Evolutionary conservation across 2,113 vertebrate genomes (phyloP).

Genomic region (Vidua chalybeata): DNA sequence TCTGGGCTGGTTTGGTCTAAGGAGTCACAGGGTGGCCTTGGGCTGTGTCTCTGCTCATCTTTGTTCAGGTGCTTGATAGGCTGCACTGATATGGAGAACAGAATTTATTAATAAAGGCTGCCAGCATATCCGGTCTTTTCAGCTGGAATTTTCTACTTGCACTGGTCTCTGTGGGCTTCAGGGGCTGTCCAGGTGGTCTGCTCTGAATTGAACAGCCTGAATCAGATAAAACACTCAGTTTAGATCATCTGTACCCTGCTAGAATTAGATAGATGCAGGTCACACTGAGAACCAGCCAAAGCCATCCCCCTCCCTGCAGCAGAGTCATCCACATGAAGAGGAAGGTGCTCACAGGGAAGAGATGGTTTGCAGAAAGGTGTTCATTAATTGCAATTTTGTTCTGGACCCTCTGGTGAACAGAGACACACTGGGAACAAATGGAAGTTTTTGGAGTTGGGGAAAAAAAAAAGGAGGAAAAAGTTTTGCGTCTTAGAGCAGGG

Average conservation of each 20-base stretch:
- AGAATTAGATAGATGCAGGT: neutral
- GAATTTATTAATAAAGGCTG: neutral
- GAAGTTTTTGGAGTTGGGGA: conserved; percentile 8
- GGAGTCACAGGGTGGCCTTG: neutral
- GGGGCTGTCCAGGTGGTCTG: neutral
- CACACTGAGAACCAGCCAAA: neutral
- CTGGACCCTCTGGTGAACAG: conserved; percentile 50
- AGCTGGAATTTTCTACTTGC: neutral
- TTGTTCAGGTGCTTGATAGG: neutral
- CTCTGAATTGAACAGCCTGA: neutral
- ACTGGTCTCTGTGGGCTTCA: neutral
- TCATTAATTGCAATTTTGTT: conserved; percentile 67
- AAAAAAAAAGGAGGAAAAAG: conserved; percentile 38
- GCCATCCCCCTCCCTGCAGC: neutral
- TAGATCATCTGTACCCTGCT: neutral
- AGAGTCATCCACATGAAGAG: neutral
- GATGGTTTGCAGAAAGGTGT: conserved; percentile 36
- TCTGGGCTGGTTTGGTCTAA: neutral
- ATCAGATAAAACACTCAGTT: neutral
- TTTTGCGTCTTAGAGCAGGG: conserved; percentile 73
- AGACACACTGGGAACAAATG: conserved; percentile 60
- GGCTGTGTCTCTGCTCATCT: neutral
- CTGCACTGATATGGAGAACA: neutral
- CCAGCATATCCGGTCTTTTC: neutral
- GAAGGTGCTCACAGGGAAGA: neutral